A percentile compares a stretch with the other conserved stretches of the same genome.
Evolutionary conservation across 2,888 invertebrate genomes (phyloP).

Genomic region (Pheosia gnoma): DNA sequence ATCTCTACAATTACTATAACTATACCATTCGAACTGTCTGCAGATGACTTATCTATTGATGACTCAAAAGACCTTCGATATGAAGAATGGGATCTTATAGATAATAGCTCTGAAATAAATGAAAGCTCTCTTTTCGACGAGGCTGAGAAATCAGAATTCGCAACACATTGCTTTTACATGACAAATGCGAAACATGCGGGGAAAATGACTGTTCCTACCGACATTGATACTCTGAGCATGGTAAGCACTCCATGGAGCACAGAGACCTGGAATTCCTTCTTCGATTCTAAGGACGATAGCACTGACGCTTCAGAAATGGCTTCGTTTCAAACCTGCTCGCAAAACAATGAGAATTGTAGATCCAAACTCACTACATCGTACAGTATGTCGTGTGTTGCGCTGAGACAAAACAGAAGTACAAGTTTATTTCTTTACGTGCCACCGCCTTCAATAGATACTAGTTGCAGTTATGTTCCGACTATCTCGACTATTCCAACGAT

Average conservation of each 20-base stretch:
- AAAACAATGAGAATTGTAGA: neutral
- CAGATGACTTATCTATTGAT: neutral
- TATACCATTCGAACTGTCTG: neutral
- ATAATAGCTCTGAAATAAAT: neutral
- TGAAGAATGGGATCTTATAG: neutral
- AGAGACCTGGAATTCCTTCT: conserved; percentile 3
- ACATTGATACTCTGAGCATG: conserved; percentile 3
- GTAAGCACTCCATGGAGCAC: conserved; percentile 4
- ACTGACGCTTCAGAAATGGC: neutral
- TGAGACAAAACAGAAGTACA: neutral
- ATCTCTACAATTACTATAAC: neutral
- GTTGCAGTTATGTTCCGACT: neutral
- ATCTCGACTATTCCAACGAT: neutral
- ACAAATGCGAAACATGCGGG: neutral
- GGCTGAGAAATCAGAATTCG: neutral
- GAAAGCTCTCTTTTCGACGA: neutral
- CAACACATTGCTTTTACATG: neutral
- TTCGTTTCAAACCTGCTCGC: neutral
- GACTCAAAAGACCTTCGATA: neutral
- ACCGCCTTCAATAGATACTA: conserved; percentile 2
- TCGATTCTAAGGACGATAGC: neutral
- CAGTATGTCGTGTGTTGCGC: neutral
- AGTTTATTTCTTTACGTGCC: conserved; percentile 1
- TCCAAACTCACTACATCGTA: neutral
- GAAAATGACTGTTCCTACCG: neutral